These are phyloP conservation scores for Emydura subglobosa DNA, from an alignment of 2,113 vertebrate genomes.

Conservation along the genomic window DNA sequence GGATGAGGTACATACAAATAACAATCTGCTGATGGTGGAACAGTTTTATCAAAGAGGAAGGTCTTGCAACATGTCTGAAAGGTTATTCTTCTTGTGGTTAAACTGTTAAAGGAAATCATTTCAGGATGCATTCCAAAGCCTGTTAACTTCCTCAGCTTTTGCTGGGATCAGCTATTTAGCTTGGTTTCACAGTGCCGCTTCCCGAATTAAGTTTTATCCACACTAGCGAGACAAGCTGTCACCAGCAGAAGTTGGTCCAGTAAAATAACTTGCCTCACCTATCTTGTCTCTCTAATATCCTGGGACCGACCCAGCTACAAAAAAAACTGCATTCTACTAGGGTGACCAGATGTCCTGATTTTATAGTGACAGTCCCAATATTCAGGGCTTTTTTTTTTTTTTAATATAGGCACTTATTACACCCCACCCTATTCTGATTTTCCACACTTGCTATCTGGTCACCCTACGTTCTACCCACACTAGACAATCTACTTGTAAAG, in stretches of 20 bases:
- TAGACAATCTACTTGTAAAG: background rate
- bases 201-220: background rate
- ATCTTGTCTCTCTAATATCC: background rate
- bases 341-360: too few relatives aligned
- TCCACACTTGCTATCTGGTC: too few relatives aligned
- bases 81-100: background rate
- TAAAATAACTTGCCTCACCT: background rate
- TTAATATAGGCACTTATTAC: too few relatives aligned
- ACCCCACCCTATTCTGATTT: too few relatives aligned
- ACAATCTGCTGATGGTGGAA: background rate
- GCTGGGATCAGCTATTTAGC: background rate
- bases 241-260: background rate
- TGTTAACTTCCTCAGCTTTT: background rate
- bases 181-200: background rate
- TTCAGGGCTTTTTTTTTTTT: too few relatives aligned
- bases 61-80: background rate
- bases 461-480: too few relatives aligned
- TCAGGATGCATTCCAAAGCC: background rate
- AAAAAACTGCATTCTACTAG: background rate
- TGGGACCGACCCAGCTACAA: background rate
- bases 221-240: background rate
- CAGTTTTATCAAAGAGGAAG: conserved; percentile 13
- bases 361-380: too few relatives aligned
- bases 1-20: background rate
- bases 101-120: conserved; percentile 21